Evolutionary conservation across 1,140 invertebrate species (phyloP).

Genomic region (Lycorma delicatula): DNA sequence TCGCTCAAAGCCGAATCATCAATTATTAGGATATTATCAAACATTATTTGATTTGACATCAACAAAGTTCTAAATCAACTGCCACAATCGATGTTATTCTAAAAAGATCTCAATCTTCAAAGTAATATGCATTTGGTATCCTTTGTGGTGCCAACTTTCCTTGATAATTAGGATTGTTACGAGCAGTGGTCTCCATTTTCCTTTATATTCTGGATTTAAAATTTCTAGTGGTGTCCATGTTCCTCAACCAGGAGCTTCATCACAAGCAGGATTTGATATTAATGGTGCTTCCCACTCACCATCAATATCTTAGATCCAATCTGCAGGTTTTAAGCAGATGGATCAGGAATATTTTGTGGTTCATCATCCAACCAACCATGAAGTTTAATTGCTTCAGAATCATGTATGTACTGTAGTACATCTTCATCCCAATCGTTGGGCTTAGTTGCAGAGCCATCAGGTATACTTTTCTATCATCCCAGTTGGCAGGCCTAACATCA

Average conservation of each 20-base stretch:
- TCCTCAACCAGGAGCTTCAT: constrained; percentile 80
- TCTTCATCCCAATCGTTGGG: constrained; percentile 95
- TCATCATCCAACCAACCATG: constrained; percentile 93
- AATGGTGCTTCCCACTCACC: constrained; percentile 96
- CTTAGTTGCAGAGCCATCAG: constrained; percentile 77
- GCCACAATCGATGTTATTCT: constrained; percentile 89
- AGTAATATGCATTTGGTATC: constrained; percentile 88
- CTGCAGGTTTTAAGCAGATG: constrained; percentile 74
- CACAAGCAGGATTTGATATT: constrained; percentile 85
- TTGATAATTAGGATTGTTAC: constrained; percentile 92
- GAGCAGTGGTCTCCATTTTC: constrained; percentile 82
- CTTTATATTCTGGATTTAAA: constrained; percentile 86
- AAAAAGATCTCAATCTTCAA: constrained; percentile 85
- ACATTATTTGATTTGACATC: constrained; percentile 88
- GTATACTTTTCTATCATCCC: constrained; percentile 96
- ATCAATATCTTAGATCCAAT: constrained; percentile 97
- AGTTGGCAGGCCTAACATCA: constrained; percentile 84
- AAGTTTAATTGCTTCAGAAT: constrained; percentile 81
- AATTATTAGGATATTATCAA: constrained; percentile 93
- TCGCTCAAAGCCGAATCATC: constrained; percentile 71
- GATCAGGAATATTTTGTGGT: constrained; percentile 78
- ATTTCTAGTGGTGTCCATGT: constrained; percentile 78
- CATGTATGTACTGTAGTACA: constrained; percentile 83
- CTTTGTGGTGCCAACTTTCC: constrained; percentile 86
- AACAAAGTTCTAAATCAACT: constrained; percentile 95